A percentile compares a stretch with the other conserved stretches of the same genome.
These are phyloP conservation scores for mouse (Mus musculus) DNA, from an alignment of 2,113 vertebrate genomes.

Conservation along the genomic window GRCm39 chr4:33431001-33431500, in stretches of 20 bases:
- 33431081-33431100: not conserved
- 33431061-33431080: not conserved
- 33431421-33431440: conserved; percentile 53
- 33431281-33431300: not conserved
- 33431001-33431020: not conserved
- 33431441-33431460: conserved; percentile 45
- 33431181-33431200: not conserved
- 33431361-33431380: not conserved
- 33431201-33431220: not conserved
- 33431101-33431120: not conserved
- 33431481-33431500: not conserved
- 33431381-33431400: conserved; percentile 43
- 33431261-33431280: not conserved
- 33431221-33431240: not conserved
- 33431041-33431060: not conserved
- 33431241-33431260: not conserved
- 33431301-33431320: not conserved
- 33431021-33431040: not conserved
- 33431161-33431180: not conserved
- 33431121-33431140: not conserved
- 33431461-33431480: conserved; percentile 21
- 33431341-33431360: not conserved
- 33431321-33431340: not conserved
- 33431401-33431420: conserved; percentile 6
- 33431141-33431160: not conserved